Evolutionary conservation across 2,113 vertebrate species (phyloP).

Genomic region (Ornithorhynchus anatinus): DNA sequence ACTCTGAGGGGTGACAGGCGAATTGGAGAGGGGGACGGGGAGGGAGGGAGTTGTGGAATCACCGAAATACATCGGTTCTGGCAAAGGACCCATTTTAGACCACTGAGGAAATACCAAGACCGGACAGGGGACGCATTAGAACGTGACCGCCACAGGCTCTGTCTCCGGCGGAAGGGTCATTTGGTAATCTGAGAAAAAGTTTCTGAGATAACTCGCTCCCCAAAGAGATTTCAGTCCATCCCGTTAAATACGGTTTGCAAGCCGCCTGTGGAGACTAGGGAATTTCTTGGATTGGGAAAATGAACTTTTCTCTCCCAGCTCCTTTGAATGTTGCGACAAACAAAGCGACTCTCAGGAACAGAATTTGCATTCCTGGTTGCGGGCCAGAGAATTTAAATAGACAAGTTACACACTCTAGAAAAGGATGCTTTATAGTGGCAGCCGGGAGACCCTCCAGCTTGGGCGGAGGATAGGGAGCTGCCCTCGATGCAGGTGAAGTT

Average conservation of each 20-base stretch:
- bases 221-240: neutral
- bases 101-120: too few relatives aligned
- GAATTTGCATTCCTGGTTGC: slow-evolving; percentile 72
- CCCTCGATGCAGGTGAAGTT: slow-evolving; percentile 12
- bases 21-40: too few relatives aligned
- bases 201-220: too few relatives aligned
- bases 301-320: slow-evolving; percentile 32
- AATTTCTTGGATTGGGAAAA: slow-evolving; percentile 33
- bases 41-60: too few relatives aligned
- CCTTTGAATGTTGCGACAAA: slow-evolving; percentile 27
- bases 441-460: slow-evolving; percentile 41
- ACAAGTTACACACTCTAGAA: slow-evolving; percentile 60
- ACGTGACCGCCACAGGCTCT: too few relatives aligned
- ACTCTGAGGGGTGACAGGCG: too few relatives aligned
- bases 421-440: slow-evolving; percentile 62
- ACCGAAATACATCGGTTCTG: too few relatives aligned
- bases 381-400: slow-evolving; percentile 69
- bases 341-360: slow-evolving; percentile 59
- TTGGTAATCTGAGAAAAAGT: neutral
- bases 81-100: too few relatives aligned
- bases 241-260: slow-evolving; percentile 18
- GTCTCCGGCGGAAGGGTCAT: too few relatives aligned
- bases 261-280: slow-evolving; percentile 14
- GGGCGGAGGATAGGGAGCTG: slow-evolving; percentile 39
- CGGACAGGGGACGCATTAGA: too few relatives aligned